These are phyloP conservation scores for Agapostemon virescens DNA, from an alignment of 2,888 invertebrate species.

Conservation along the genomic window DNA sequence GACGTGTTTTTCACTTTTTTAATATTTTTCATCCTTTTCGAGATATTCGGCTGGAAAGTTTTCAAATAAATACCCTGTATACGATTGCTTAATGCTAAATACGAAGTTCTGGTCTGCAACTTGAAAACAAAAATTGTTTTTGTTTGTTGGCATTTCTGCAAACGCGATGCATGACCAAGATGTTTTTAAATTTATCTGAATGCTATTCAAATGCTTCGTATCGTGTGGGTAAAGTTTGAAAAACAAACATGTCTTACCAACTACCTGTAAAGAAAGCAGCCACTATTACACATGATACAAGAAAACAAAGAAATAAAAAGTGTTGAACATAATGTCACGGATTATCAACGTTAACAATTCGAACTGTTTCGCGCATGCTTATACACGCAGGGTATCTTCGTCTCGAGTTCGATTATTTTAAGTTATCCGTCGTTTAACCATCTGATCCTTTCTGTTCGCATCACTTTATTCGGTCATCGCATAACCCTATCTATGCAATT, in stretches of 20 bases:
- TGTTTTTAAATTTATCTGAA: not conserved
- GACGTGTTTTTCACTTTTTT: too few relatives aligned
- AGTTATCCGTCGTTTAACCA: not conserved
- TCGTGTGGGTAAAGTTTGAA: not conserved
- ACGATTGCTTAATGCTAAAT: too few relatives aligned
- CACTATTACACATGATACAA: not conserved
- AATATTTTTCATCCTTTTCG: too few relatives aligned
- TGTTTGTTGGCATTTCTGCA: not conserved
- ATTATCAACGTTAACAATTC: not conserved
- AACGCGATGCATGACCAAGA: not conserved
- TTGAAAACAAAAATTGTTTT: not conserved
- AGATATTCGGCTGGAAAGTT: too few relatives aligned
- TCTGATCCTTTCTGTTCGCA: not conserved
- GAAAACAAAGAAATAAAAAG: not conserved
- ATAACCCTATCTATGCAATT: not conserved
- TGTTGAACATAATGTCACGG: not conserved
- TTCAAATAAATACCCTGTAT: too few relatives aligned
- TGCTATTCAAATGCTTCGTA: not conserved
- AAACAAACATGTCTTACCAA: not conserved
- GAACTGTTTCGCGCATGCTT: not conserved
- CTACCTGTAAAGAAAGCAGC: conserved; percentile 5
- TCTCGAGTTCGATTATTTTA: not conserved
- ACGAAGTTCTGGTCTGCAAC: not conserved
- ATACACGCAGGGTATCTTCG: not conserved
- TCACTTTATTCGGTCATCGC: too few relatives aligned